phyloP scores from a whole-genome alignment of 2,113 vertebrate genomes.

The Syrrhaptes paradoxus region DNA sequence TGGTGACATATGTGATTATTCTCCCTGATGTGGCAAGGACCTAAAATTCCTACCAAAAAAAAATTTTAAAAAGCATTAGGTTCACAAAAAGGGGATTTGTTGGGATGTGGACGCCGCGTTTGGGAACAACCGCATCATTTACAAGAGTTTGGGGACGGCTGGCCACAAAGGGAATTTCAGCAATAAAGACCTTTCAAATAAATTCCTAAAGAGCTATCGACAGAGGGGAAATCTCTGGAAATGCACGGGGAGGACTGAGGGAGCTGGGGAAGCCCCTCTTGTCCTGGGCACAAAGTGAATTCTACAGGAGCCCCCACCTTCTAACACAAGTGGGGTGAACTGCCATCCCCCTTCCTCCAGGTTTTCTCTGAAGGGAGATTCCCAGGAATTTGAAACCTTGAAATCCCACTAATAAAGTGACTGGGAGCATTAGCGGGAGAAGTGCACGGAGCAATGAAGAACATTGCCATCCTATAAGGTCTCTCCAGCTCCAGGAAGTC shows the following conservation, averaged over 20 bases:
- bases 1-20: accelerated
- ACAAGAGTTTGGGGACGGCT: not conserved
- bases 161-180: not conserved
- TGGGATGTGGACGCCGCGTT: not conserved
- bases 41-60: not conserved
- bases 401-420: not conserved
- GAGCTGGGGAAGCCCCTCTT: not conserved
- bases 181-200: not conserved
- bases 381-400: not conserved
- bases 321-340: not conserved
- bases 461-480: accelerated
- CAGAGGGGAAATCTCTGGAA: not conserved
- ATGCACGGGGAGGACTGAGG: accelerated
- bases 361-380: not conserved
- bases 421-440: not conserved
- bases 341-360: not conserved
- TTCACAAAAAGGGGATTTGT: accelerated
- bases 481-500: not conserved
- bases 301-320: accelerated
- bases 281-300: not conserved
- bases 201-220: too few relatives aligned
- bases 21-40: not conserved
- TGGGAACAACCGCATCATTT: not conserved
- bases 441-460: accelerated
- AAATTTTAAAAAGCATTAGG: not conserved